Conservation (phyloP, 2,797 vertebrate species). For the Sebastolobus altivelis region DNA sequence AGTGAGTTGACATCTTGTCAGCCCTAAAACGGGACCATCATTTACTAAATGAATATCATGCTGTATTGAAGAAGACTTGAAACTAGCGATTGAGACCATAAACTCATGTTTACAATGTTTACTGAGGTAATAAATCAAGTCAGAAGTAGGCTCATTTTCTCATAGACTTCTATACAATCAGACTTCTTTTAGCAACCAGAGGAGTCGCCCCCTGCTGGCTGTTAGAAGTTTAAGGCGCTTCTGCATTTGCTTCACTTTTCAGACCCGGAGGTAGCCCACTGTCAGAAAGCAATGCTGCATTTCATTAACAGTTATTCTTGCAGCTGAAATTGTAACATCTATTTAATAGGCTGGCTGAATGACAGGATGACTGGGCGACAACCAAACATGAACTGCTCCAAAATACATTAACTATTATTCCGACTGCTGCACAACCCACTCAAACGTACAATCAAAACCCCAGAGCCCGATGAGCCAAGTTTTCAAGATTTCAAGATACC, state of each 20-base stretch:
- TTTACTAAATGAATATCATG: too few species aligned
- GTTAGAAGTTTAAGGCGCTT: too few species aligned
- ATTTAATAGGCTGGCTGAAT: neutral
- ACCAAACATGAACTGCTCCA: neutral
- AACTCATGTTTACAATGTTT: too few species aligned
- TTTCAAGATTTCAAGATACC: conserved; percentile 26
- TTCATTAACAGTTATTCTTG: conserved; percentile 3
- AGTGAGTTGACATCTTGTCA: neutral
- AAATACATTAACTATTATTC: neutral
- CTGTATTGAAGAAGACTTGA: too few species aligned
- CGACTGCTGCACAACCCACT: neutral
- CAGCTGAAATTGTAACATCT: neutral
- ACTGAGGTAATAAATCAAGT: too few species aligned
- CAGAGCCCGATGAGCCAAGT: conserved; percentile 1
- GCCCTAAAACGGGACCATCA: too few species aligned
- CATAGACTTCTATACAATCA: too few species aligned
- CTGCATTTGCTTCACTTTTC: too few species aligned
- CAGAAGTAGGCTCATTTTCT: too few species aligned
- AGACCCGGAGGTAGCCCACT: neutral
- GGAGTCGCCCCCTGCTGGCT: too few species aligned
- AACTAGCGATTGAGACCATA: too few species aligned
- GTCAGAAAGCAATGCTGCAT: neutral
- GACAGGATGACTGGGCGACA: neutral
- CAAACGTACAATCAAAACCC: conserved; percentile 23
- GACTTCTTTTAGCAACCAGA: too few species aligned